Conservation (phyloP, 2,888 invertebrate genomes). For the Sinelater perroti region DNA sequence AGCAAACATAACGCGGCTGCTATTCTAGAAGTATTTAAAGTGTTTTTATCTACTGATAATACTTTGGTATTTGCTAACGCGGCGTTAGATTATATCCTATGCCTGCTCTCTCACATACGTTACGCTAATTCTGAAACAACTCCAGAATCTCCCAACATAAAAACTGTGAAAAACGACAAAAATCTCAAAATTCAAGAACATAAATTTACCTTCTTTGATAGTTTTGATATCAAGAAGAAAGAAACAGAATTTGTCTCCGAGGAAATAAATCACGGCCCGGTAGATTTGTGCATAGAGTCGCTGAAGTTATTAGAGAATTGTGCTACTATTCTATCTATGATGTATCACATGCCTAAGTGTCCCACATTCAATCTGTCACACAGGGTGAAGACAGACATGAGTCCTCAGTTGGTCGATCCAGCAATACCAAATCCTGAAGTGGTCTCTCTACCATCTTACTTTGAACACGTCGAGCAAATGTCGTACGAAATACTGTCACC, state of each 20-base stretch:
- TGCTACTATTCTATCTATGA: conserved; percentile 86
- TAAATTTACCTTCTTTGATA: conserved; percentile 27
- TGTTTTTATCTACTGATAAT: conserved; percentile 92
- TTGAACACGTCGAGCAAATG: conserved; percentile 70
- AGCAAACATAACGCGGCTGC: conserved; percentile 73
- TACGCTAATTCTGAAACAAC: conserved; percentile 67
- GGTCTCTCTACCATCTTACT: conserved; percentile 65
- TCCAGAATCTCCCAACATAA: conserved; percentile 25
- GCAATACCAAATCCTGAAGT: conserved; percentile 75
- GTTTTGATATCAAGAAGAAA: conserved; percentile 23
- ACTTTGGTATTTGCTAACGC: conserved; percentile 93
- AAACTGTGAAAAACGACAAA: conserved; percentile 29
- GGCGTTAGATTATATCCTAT: conserved; percentile 91
- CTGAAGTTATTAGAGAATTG: conserved; percentile 87
- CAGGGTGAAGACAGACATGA: conserved; percentile 79
- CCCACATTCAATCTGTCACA: conserved; percentile 92
- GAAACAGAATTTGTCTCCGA: conserved; percentile 51
- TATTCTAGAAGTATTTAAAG: conserved; percentile 90
- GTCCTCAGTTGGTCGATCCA: conserved; percentile 83
- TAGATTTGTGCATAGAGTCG: conserved; percentile 78
- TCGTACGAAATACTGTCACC: conserved; percentile 70
- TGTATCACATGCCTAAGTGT: conserved; percentile 95
- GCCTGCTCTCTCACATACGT: conserved; percentile 80
- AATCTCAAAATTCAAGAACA: conserved; percentile 27
- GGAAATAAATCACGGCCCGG: conserved; percentile 50